Base-by-base conservation (phyloP, 2,888 invertebrate genomes). In the Onchidella celtica region DNA sequence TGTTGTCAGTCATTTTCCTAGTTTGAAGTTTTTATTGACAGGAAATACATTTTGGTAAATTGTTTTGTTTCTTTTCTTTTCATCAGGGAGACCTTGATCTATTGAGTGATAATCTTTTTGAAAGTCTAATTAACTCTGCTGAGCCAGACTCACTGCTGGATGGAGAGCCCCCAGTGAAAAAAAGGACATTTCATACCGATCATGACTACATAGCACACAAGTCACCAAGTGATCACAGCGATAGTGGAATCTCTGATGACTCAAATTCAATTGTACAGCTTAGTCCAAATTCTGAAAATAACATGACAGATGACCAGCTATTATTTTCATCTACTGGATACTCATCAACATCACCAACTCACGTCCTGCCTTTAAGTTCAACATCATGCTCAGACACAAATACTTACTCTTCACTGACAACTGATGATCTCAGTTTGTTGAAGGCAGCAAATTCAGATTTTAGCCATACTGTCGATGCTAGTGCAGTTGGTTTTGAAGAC, bases 241-340 rank as follows among this genome's bases (percentile, higher is more conserved):
- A 91, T 85, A 91, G 91, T 77, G 91, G 90, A 9, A 86, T 90
- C 32, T 89, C 89, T 32, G 85, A 80, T 24, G 86, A 86, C 55
- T 89, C 89, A 9, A 87, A 87, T 9, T 78, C 73, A 34, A 14
- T 34, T 9, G 32, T 55, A 36, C 55, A 36, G n/a, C 24, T 61
- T n/a, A 76, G 32, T 38, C 47, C 40, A 55, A 72, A 73, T 47
- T 78, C 75, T 38, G 79, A 72, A 32, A 57, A 75, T 27, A 76
- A 81, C 27, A 72, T 79, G 57, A 79, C 78, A n/a, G 85, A 85
- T 27, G 82, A 84, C 34, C 78, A 75, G 14, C n/a, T 74, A 14
- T 27, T 63, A 6, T 75, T 69, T 29, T 68, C 63, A 1, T 65
- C 47, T 21, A 32, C 61, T n/a, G 66, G 24, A 38, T 63, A 63